Evolutionary conservation across 2,797 vertebrate genomes (phyloP).

Genomic region (Setipinna tenuifilis): DNA sequence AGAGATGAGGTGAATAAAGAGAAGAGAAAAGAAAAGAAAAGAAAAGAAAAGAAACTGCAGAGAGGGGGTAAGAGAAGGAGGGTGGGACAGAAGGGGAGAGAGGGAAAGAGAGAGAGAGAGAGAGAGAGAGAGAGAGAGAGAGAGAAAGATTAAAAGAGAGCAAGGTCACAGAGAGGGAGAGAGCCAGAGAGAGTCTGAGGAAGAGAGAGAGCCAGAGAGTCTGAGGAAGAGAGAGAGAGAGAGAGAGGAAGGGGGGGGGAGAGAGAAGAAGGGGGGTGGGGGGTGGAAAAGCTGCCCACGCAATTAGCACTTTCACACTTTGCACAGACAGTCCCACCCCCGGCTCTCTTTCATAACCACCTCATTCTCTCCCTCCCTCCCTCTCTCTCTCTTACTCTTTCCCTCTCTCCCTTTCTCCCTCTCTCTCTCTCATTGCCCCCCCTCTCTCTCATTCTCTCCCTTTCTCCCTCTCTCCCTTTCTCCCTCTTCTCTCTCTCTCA

Average conservation of each 20-base stretch:
- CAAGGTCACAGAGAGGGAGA: no score
- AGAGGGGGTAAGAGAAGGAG: no score
- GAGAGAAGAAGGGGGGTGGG: background rate
- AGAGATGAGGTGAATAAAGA: slow-evolving; percentile 1
- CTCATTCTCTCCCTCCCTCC: background rate
- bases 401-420: background rate
- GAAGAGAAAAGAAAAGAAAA: background rate
- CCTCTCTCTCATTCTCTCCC: background rate
- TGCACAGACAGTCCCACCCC: slow-evolving; percentile 20
- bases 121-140: no score
- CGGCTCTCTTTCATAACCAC: slow-evolving; percentile 12
- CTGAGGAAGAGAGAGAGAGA: background rate
- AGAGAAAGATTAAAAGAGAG: no score
- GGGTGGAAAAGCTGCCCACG: slow-evolving; percentile 12
- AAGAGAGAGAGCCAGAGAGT: background rate
- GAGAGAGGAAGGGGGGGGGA: background rate
- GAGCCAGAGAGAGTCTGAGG: background rate
- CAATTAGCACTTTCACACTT: slow-evolving; percentile 27
- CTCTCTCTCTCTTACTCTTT: background rate
- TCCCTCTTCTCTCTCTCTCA: background rate
- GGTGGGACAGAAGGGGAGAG: no score
- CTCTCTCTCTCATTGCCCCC: background rate
- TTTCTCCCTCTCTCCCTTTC: background rate
- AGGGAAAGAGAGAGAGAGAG: no score
- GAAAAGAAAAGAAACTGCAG: background rate